A percentile compares a stretch with the other conserved stretches of the same genome.
phyloP scores from a whole-genome alignment of 2,888 invertebrate genomes.

The Thyatira batis region DNA sequence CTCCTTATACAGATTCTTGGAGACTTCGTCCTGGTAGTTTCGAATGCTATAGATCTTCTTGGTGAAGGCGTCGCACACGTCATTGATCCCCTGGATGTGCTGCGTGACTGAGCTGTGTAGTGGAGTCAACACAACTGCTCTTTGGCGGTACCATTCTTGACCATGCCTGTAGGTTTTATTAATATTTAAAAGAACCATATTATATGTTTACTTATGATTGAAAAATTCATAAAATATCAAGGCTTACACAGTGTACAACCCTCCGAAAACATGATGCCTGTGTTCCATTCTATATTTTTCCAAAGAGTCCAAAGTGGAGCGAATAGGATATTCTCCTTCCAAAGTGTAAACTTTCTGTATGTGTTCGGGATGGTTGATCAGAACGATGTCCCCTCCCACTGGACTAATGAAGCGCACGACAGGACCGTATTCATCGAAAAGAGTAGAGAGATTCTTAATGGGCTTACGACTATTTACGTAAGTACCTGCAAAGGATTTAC shows the following conservation, averaged over 20 bases:
- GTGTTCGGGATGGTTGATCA: slow-evolving; percentile 85
- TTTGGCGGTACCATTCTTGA: slow-evolving; percentile 82
- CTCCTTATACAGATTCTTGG: slow-evolving; percentile 80
- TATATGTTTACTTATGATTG: no score
- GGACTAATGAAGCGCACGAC: slow-evolving; percentile 85
- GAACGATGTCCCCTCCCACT: slow-evolving; percentile 84
- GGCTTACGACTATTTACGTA: slow-evolving; percentile 53
- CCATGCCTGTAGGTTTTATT: slow-evolving; percentile 70
- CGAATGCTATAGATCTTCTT: slow-evolving; percentile 77
- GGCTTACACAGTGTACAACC: slow-evolving; percentile 83
- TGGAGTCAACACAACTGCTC: slow-evolving; percentile 74
- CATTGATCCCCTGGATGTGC: slow-evolving; percentile 66
- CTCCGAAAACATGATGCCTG: slow-evolving; percentile 78
- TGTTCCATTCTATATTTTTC: slow-evolving; percentile 84
- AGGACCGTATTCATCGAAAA: slow-evolving; percentile 83
- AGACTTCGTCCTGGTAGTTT: slow-evolving; percentile 85
- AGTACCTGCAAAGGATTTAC: slow-evolving; percentile 36
- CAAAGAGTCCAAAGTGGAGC: slow-evolving; percentile 84
- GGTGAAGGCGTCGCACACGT: slow-evolving; percentile 59
- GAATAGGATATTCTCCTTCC: slow-evolving; percentile 83
- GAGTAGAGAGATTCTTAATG: slow-evolving; percentile 51
- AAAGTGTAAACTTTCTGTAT: slow-evolving; percentile 83
- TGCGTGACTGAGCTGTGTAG: slow-evolving; percentile 55
- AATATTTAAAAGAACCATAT: background rate
- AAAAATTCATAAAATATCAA: no score